Evolutionary conservation across 53 echinoderm and acorn worm species (phyloP), one percentile per base, ranked within the genome.

Genomic region (Crossaster papposus): DNA sequence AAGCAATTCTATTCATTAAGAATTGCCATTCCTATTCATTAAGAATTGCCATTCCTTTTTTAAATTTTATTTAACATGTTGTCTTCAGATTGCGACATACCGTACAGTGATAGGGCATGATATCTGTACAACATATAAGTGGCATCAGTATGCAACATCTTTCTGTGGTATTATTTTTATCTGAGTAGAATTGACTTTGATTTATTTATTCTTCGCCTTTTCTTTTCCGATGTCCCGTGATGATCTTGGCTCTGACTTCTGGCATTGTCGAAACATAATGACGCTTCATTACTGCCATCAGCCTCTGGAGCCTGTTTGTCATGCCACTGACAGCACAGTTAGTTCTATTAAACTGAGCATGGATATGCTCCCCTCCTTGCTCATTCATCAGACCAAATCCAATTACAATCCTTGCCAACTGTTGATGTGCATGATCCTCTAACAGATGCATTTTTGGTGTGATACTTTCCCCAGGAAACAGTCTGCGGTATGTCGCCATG

Each of bases 381-480:
- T 93, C 90, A 28, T 90, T 84, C 14, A 78, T 74, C 7, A 93
- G 80, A 0, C 81, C 85, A 23, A 93, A 78, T 1, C 93, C 93
- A 74, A 93, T 72, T n/a, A 54, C 58, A 64, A 79, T 85, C 62
- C 36, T 44, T 24, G n/a, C 26, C 0, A 93, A 53, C 51, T 79
- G 75, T 3, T 79, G 54, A 10, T 84, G 15, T 14, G 64, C 89
- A 51, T 92, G 92, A 36, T 63, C 15, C 79, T 92, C 92, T 2
- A 93, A 50, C 29, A 90, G 30, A 63, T 93, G 90, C 75, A 93
- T 90, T 44, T 93, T 93, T 0, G 81, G 81, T 3, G 88, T 80
- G 13, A 92, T 81, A 30, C 31, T n/a, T 26, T 81, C 88, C 2
- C 33, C 18, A 23, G 88, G 92, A 22, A 92, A 88, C 2, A 15